Conservation (phyloP, 2,888 invertebrate species). For the Copidosoma aretas region DNA sequence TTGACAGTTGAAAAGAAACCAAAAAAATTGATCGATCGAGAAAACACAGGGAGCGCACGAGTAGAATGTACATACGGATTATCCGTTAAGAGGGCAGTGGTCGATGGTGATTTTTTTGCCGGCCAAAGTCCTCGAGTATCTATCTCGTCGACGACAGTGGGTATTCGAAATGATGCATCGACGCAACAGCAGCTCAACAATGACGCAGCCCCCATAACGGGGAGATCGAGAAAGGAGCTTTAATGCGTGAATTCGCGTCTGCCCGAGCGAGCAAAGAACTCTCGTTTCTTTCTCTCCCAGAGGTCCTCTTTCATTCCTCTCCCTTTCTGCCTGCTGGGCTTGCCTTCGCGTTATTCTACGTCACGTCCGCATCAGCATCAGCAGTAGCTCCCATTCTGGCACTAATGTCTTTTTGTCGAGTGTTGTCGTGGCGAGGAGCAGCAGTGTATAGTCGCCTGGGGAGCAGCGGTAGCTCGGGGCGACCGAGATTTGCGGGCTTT, state of each 20-base stretch:
- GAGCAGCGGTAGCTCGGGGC: slow-evolving; percentile 25
- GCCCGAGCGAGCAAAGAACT: slow-evolving; percentile 25
- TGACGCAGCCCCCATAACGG: neutral
- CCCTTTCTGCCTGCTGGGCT: too few relatives aligned
- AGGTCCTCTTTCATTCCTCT: slow-evolving; percentile 24
- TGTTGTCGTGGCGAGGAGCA: too few relatives aligned
- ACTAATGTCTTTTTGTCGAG: too few relatives aligned
- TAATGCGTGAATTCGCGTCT: slow-evolving; percentile 36
- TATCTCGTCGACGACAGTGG: slow-evolving; percentile 12
- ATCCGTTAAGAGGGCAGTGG: too few relatives aligned
- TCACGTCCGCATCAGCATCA: too few relatives aligned
- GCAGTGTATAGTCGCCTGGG: slow-evolving; percentile 30
- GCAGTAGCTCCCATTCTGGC: too few relatives aligned
- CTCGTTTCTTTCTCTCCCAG: slow-evolving; percentile 6
- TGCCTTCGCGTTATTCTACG: slow-evolving; percentile 29
- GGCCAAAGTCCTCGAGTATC: too few relatives aligned
- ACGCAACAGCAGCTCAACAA: neutral
- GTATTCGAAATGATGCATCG: slow-evolving; percentile 12
- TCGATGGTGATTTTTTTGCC: too few relatives aligned
- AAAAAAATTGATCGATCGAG: too few relatives aligned
- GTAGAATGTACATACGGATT: too few relatives aligned
- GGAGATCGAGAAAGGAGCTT: slow-evolving; percentile 10
- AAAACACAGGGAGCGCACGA: too few relatives aligned
- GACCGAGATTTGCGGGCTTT: slow-evolving; percentile 24
- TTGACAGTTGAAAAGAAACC: too few relatives aligned